Evolutionary conservation across 2,888 invertebrate species (phyloP).

Genomic region (Lathronympha strigana): DNA sequence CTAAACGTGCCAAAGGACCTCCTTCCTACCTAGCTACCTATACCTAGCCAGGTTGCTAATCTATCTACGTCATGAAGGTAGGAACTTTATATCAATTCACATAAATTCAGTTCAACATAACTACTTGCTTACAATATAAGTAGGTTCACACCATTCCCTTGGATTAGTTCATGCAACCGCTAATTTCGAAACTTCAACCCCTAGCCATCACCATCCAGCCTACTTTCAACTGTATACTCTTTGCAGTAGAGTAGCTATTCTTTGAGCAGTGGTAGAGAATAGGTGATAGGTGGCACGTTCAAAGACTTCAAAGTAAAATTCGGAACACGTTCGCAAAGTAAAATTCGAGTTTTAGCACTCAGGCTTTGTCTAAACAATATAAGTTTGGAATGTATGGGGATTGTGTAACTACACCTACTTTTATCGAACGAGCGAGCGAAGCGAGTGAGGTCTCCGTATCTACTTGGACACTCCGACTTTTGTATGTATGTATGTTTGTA

Average conservation of each 20-base stretch:
- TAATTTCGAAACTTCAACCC: slow-evolving; percentile 36
- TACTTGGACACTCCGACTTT: too few species aligned
- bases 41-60: too few species aligned
- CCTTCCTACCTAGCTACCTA: too few species aligned
- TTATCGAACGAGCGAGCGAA: too few species aligned
- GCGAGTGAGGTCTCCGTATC: too few species aligned
- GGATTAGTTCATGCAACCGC: slow-evolving; percentile 26
- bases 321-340: slow-evolving; percentile 16
- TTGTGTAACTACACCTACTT: too few species aligned
- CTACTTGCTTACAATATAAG: neutral
- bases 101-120: neutral
- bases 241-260: neutral
- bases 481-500: too few species aligned
- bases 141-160: slow-evolving; percentile 12
- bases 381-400: neutral
- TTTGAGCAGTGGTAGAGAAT: neutral
- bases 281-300: slow-evolving; percentile 7
- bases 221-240: neutral
- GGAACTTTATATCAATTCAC: too few species aligned
- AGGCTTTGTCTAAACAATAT: neutral
- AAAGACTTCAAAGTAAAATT: too few species aligned
- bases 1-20: too few species aligned
- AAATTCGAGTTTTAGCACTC: slow-evolving; percentile 12
- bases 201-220: neutral
- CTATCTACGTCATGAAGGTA: too few species aligned